Evolutionary conservation across 1,140 invertebrate species (phyloP).

Genomic region (Drosophila ficusphila): DNA sequence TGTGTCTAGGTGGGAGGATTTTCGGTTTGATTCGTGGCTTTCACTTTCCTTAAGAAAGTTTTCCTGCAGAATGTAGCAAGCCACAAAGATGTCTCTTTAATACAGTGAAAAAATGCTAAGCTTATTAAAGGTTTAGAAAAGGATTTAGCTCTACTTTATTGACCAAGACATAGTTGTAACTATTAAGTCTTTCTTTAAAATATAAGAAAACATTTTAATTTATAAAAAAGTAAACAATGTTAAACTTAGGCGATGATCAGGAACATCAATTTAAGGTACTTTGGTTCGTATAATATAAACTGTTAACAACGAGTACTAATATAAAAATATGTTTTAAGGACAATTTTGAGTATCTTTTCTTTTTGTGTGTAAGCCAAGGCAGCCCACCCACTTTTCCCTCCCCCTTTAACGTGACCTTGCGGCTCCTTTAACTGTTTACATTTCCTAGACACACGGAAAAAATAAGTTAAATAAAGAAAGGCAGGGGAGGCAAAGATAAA

Average conservation of each 20-base stretch:
- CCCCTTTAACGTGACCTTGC: constrained; percentile 21
- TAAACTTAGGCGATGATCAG: too few relatives aligned
- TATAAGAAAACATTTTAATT: too few relatives aligned
- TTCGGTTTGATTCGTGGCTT: constrained; percentile 29
- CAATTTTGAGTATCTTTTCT: too few relatives aligned
- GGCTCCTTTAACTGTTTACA: constrained; percentile 20
- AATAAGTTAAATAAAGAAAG: background rate
- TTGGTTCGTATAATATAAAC: too few relatives aligned
- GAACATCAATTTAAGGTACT: too few relatives aligned
- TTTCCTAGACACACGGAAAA: constrained; percentile 1
- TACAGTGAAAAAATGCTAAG: background rate
- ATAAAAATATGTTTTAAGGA: background rate
- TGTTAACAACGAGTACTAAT: too few relatives aligned
- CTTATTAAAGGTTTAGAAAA: too few relatives aligned
- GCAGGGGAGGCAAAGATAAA: background rate
- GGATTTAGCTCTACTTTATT: too few relatives aligned
- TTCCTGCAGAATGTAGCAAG: constrained; percentile 23
- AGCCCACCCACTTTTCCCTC: background rate
- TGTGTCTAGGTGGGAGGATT: constrained; percentile 1
- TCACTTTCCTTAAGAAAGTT: constrained; percentile 42
- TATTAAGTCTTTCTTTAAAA: too few relatives aligned
- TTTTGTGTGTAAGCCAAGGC: background rate
- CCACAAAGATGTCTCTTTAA: constrained; percentile 10
- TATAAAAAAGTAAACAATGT: too few relatives aligned
- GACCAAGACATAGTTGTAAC: too few relatives aligned